These are phyloP conservation scores for Dynastes grantii DNA, from an alignment of 2,888 invertebrate species.

Conservation along the genomic window DNA sequence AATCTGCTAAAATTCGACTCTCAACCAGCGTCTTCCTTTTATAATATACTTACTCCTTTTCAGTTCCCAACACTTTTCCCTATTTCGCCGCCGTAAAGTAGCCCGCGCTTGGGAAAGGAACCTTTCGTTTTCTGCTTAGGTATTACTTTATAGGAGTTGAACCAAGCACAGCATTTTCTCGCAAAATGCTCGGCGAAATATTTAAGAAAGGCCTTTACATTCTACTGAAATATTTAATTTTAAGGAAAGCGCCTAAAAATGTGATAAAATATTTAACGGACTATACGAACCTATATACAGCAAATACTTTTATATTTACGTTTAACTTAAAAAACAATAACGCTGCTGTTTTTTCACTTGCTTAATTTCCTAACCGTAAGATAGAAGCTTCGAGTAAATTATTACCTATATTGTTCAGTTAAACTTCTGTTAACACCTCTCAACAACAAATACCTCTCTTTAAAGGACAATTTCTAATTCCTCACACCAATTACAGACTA, in stretches of 20 bases:
- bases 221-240: constrained; percentile 12
- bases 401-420: not conserved
- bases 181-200: not conserved
- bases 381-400: not conserved
- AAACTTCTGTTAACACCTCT: no score
- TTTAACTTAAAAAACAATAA: no score
- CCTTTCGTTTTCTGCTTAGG: constrained; percentile 5
- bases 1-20: constrained; percentile 44
- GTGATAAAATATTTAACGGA: no score
- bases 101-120: not conserved
- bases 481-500: no score
- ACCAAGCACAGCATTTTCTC: not conserved
- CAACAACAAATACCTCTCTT: no score
- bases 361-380: not conserved
- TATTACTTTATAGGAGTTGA: constrained; percentile 18
- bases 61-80: constrained; percentile 38
- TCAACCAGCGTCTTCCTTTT: constrained; percentile 27
- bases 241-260: not conserved
- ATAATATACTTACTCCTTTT: constrained; percentile 39
- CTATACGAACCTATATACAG: no score
- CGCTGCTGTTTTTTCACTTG: no score
- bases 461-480: no score
- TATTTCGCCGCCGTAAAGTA: constrained; percentile 35
- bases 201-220: not conserved
- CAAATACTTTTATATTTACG: no score